phyloP scores from a whole-genome alignment of 1,140 invertebrate species.

The Bombus balteatus region DNA sequence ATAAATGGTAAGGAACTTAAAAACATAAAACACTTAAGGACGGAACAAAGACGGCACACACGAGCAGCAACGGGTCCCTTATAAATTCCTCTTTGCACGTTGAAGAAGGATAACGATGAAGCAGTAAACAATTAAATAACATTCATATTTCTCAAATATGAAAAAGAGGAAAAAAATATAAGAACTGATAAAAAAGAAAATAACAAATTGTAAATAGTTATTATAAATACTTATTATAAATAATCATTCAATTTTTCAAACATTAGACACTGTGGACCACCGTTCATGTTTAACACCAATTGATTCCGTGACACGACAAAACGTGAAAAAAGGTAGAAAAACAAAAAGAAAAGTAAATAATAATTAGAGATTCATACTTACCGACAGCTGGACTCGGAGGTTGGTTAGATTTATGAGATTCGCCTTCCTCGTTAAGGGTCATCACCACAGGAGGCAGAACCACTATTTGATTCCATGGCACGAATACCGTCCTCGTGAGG shows the following conservation, averaged over 20 bases:
- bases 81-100: neutral
- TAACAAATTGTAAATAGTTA: neutral
- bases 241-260: neutral
- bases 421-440: constrained; percentile 90
- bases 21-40: constrained; percentile 72
- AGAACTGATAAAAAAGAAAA: constrained; percentile 10
- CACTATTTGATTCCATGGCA: constrained; percentile 97
- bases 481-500: constrained; percentile 93
- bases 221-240: neutral
- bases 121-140: neutral
- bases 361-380: constrained; percentile 55
- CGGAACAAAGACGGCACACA: constrained; percentile 73
- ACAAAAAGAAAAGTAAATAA: neutral
- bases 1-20: constrained; percentile 72
- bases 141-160: neutral
- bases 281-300: constrained; percentile 38
- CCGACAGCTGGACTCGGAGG: constrained; percentile 79
- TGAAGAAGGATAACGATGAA: neutral
- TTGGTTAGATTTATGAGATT: constrained; percentile 82
- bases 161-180: neutral
- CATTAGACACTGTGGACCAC: constrained; percentile 11
- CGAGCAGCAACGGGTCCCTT: constrained; percentile 25
- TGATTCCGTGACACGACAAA: constrained; percentile 34
- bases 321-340: constrained; percentile 22
- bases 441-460: constrained; percentile 94